Base-by-base conservation (phyloP, 2,113 vertebrate genomes). In the Calypte anna region DNA sequence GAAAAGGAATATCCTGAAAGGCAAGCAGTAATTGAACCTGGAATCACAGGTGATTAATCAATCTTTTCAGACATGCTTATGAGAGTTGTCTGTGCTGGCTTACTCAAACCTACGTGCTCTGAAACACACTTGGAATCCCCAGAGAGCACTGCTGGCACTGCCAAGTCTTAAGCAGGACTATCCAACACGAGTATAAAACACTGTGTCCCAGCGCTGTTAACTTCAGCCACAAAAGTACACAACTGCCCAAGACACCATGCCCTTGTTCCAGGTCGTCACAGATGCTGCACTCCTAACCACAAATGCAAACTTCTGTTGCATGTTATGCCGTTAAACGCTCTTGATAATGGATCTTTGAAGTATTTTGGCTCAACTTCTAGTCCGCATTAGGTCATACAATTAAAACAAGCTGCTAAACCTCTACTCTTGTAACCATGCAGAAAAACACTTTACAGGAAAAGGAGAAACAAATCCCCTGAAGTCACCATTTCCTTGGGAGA, bases 301-400 rank as follows among this genome's bases (percentile, higher is more conserved):
- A 40, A 40, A 38, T 1, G 15, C 7, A 27, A 48, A 36, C 11
- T 25, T 2, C 1, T 30, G 27, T 2, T 18, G 36, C 33, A 5
- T 0, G 2, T 14, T 3, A 1, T 0, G 1, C 48, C 0, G 0
- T 5, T 5, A 7, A 22, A 3, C 0, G 0, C 15, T 25, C 58
- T 14, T 4, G 15, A 1, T 9, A 21, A 18, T 0, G 0, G 17
- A 15, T 10, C 27, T 59, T 19, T 8, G 0, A 28, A 30, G 11
- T 4, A 24, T 9, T 59, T 24, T 38, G 10, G 6, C 28, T 69
- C 44, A 12, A 7, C 2, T 14, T 12, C 22, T 30, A 3, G 24
- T 1, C 38, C 48, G 17, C 63, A 51, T 3, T 1, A 20, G 28
- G 9, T 4, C 18, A 12, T 2, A 6, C 2, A 9, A 17, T 7